Percentiles rank a stretch among this genome's conserved stretches.
Evolutionary conservation across 2,888 invertebrate genomes (phyloP).

Genomic region (Dichetophora obliterata): DNA sequence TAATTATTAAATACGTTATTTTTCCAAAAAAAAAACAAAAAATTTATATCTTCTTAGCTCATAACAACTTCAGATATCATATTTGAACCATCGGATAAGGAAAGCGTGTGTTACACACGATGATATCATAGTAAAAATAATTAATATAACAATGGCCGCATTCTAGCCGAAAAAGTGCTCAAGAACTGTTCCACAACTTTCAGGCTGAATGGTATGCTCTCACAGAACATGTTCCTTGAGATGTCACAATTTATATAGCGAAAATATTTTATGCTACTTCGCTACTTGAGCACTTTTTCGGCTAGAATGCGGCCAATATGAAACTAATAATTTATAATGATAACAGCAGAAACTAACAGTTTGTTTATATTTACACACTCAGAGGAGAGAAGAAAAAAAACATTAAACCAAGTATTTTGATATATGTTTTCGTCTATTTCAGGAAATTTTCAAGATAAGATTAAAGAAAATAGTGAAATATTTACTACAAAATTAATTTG

Average conservation of each 20-base stretch:
- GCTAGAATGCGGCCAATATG: too few species aligned
- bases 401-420: neutral
- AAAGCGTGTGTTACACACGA: neutral
- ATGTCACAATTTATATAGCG: too few species aligned
- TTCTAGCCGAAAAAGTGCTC: too few species aligned
- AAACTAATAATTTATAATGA: constrained; percentile 5
- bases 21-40: neutral
- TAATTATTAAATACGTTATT: neutral
- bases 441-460: neutral
- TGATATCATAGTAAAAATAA: constrained; percentile 1
- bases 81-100: too few species aligned
- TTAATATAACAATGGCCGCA: neutral
- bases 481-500: neutral
- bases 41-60: neutral
- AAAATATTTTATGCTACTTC: too few species aligned
- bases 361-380: constrained; percentile 14
- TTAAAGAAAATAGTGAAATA: neutral
- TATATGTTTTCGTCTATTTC: neutral
- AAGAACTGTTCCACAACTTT: too few species aligned
- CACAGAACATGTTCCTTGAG: too few species aligned
- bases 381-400: constrained; percentile 1
- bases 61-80: neutral
- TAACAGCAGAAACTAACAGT: neutral
- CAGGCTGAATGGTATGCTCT: too few species aligned
- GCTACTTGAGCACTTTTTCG: too few species aligned